Evolutionary conservation across 2,888 invertebrate species (phyloP).

Genomic region (Notodonta dromedarius): DNA sequence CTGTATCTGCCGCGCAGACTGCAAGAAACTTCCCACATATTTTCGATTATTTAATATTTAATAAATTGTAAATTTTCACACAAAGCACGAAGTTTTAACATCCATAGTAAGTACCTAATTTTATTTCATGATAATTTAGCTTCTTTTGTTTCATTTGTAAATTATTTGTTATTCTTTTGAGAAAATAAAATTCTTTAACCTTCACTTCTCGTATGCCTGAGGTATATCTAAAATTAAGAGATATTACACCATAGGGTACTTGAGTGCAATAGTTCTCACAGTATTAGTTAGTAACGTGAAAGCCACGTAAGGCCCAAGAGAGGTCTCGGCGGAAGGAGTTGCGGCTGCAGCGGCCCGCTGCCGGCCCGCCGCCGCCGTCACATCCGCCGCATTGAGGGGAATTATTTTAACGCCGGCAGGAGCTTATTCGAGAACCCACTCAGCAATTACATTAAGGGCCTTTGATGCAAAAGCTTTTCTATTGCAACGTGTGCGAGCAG

Average conservation of each 20-base stretch:
- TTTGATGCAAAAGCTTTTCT: conserved; percentile 51
- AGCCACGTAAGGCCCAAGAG: conserved; percentile 51
- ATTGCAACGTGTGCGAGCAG: conserved; percentile 41
- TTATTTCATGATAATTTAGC: too few species aligned
- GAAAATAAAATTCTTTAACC: too few species aligned
- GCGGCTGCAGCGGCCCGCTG: conserved; percentile 51
- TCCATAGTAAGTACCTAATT: too few species aligned
- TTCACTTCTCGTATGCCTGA: too few species aligned
- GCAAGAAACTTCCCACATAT: too few species aligned
- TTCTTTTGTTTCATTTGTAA: too few species aligned
- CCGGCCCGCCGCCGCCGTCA: conserved; percentile 56
- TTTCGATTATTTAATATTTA: too few species aligned
- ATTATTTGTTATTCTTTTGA: too few species aligned
- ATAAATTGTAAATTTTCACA: too few species aligned
- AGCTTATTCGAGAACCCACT: conserved; percentile 46
- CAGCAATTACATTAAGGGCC: conserved; percentile 58
- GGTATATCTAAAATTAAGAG: too few species aligned
- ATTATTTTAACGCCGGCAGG: conserved; percentile 63
- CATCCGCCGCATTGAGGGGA: conserved; percentile 58
- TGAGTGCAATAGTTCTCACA: conserved; percentile 36
- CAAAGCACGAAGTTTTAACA: too few species aligned
- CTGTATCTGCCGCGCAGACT: too few species aligned
- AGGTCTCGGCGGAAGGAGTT: conserved; percentile 59
- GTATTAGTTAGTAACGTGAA: conserved; percentile 49
- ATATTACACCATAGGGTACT: conserved; percentile 9